phyloP scores from a whole-genome alignment of 2,113 vertebrate species.

The Dolichallabes microphthalmus region DNA sequence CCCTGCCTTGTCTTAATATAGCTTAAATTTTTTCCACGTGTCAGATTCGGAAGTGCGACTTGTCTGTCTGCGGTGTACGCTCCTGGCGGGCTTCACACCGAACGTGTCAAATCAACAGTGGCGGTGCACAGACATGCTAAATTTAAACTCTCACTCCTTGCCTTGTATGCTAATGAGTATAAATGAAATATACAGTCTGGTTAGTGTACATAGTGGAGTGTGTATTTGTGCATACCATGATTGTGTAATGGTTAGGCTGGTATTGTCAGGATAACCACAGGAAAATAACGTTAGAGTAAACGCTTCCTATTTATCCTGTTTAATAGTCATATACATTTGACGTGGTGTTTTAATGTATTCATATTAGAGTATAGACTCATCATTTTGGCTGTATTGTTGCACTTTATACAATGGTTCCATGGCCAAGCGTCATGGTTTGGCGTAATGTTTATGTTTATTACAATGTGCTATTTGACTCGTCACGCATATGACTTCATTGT shows the following conservation, averaged over 20 bases:
- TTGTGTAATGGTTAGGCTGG: background rate
- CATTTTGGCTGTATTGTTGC: too few species aligned
- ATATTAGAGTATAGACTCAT: too few species aligned
- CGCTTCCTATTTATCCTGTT: too few species aligned
- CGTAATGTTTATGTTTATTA: too few species aligned
- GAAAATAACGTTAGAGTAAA: too few species aligned
- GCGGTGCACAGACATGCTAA: background rate
- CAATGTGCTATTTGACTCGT: too few species aligned
- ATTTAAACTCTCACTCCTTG: constrained; percentile 9
- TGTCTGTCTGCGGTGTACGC: background rate
- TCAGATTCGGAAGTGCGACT: background rate
- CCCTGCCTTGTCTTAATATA: background rate
- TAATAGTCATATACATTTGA: too few species aligned
- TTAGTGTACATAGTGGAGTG: background rate
- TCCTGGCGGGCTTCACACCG: background rate
- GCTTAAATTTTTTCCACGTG: background rate
- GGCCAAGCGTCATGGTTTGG: background rate
- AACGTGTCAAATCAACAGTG: background rate
- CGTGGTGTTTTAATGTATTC: too few species aligned
- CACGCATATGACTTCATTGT: too few species aligned
- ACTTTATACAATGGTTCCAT: background rate
- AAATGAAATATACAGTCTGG: background rate
- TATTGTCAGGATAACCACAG: background rate
- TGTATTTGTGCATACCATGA: background rate
- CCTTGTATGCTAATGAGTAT: background rate